Conservation (phyloP, 2,113 vertebrate species). For the Semicossyphus pulcher region DNA sequence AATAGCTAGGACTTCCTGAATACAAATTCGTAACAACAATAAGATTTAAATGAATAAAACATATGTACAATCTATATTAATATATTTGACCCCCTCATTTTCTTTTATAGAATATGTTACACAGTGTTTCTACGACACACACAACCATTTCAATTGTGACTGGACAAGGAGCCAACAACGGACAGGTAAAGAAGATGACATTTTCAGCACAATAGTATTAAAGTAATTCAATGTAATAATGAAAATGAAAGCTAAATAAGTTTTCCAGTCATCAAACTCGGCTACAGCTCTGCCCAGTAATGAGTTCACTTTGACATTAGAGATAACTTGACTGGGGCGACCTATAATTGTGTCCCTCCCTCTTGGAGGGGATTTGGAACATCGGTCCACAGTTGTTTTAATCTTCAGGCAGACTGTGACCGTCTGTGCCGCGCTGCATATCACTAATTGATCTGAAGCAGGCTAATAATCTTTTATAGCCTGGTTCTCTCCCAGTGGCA, state of each 20-base stretch:
- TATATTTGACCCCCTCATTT: not conserved
- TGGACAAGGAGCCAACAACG: slow-evolving; percentile 79
- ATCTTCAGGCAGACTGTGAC: slow-evolving; percentile 33
- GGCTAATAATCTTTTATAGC: slow-evolving; percentile 64
- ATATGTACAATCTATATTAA: not conserved
- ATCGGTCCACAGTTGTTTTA: slow-evolving; percentile 46
- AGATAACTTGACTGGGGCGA: slow-evolving; percentile 26
- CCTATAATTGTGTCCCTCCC: slow-evolving; percentile 10
- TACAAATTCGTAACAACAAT: not conserved
- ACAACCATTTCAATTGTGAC: slow-evolving; percentile 81
- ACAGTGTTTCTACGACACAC: slow-evolving; percentile 83
- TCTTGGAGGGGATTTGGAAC: slow-evolving; percentile 2
- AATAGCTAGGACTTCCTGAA: not conserved
- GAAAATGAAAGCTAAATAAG: not conserved
- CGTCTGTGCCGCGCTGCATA: slow-evolving; percentile 10
- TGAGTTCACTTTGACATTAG: slow-evolving; percentile 15
- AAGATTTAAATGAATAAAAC: not conserved
- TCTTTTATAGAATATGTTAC: slow-evolving; percentile 82
- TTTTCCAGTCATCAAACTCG: not conserved
- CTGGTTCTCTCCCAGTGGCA: slow-evolving; percentile 29
- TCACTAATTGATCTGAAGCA: slow-evolving; percentile 57
- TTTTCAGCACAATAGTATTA: no score
- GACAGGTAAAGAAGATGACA: slow-evolving; percentile 74
- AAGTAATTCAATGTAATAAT: not conserved
- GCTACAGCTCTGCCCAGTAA: not conserved